These are phyloP conservation scores for Ctena decussata DNA, from an alignment of 2,888 invertebrate species.

Conservation along the genomic window DNA sequence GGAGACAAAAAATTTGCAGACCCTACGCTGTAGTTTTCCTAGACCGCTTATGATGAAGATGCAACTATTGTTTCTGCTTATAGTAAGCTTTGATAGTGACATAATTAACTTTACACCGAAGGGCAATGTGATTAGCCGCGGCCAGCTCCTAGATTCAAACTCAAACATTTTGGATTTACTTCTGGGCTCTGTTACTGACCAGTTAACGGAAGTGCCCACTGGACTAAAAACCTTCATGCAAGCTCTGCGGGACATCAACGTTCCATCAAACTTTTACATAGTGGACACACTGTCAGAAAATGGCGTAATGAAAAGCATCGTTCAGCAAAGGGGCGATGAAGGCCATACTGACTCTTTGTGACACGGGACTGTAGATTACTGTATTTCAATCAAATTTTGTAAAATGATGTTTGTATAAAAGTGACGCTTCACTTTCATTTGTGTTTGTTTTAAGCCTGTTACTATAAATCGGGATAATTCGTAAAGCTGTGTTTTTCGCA, in stretches of 20 bases:
- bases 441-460: no score
- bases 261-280: not conserved
- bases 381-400: no score
- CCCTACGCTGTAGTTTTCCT: not conserved
- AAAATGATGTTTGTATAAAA: no score
- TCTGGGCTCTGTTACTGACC: not conserved
- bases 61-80: not conserved
- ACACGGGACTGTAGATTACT: no score
- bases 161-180: constrained; percentile 10
- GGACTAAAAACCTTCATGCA: not conserved
- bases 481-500: no score
- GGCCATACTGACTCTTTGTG: not conserved
- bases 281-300: not conserved
- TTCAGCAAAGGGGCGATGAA: not conserved
- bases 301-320: not conserved
- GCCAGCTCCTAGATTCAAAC: not conserved
- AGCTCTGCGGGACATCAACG: not conserved
- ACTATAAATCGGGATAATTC: no score
- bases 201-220: not conserved
- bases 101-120: not conserved
- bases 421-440: no score
- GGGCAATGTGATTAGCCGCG: not conserved
- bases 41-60: not conserved
- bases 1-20: not conserved
- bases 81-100: not conserved